Percentiles rank a stretch among this genome's conserved stretches.
Evolutionary conservation across 2,113 vertebrate genomes (phyloP).

Genomic region (Hippocampus guttulatus): DNA sequence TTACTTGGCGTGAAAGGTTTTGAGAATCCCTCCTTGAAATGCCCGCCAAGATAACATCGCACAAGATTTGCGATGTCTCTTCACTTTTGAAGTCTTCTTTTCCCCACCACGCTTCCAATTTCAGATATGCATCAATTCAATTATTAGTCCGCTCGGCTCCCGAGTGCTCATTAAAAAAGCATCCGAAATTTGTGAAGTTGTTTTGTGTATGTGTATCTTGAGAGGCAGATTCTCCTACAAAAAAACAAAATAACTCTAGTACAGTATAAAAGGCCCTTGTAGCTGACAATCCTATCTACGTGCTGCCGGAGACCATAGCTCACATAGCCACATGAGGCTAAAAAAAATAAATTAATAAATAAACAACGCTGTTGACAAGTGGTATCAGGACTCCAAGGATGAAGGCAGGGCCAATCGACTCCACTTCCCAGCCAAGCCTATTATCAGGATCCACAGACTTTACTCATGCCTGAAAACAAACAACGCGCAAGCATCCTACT

Average conservation of each 20-base stretch:
- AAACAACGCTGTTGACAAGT: constrained; percentile 66
- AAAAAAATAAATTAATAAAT: constrained; percentile 50
- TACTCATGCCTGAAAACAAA: constrained; percentile 68
- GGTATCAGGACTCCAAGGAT: constrained; percentile 53
- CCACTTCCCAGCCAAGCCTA: constrained; percentile 67
- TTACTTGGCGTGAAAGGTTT: too few species aligned
- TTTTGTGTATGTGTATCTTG: neutral
- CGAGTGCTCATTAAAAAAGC: neutral
- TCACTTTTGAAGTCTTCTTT: neutral
- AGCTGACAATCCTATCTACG: constrained; percentile 40
- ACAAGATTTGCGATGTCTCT: too few species aligned
- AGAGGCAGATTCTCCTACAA: constrained; percentile 30
- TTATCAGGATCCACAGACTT: constrained; percentile 67
- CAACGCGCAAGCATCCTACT: constrained; percentile 66
- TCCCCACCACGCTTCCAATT: neutral
- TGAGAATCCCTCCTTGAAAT: neutral
- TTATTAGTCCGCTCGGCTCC: neutral
- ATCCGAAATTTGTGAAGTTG: neutral
- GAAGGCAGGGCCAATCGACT: constrained; percentile 62
- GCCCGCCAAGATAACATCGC: neutral
- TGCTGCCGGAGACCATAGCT: constrained; percentile 48
- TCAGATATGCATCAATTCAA: neutral
- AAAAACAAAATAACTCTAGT: constrained; percentile 17
- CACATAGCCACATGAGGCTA: constrained; percentile 51
- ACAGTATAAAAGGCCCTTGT: constrained; percentile 38